phyloP scores from a whole-genome alignment of 2,888 invertebrate genomes.

The Pseudococcus viburni region DNA sequence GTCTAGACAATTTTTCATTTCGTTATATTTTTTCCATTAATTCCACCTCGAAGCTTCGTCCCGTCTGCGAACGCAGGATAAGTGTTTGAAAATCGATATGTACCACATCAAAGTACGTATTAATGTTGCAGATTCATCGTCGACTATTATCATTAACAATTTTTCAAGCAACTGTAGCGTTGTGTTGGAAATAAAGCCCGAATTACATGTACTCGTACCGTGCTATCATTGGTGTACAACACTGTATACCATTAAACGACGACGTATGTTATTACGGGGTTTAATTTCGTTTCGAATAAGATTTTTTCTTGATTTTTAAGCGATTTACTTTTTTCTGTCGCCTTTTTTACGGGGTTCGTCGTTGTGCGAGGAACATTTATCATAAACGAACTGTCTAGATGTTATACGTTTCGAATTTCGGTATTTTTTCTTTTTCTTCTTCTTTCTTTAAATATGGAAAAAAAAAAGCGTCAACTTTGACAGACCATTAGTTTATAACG shows the following conservation, averaged over 20 bases:
- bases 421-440: neutral
- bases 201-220: neutral
- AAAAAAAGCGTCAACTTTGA: slow-evolving; percentile 45
- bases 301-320: neutral
- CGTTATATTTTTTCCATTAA: slow-evolving; percentile 49
- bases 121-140: slow-evolving; percentile 37
- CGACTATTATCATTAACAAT: neutral
- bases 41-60: slow-evolving; percentile 26
- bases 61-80: neutral
- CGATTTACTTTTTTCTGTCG: neutral
- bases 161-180: neutral
- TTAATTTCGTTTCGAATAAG: slow-evolving; percentile 26
- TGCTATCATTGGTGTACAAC: neutral
- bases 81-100: slow-evolving; percentile 3
- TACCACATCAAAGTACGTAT: slow-evolving; percentile 9
- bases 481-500: slow-evolving; percentile 45
- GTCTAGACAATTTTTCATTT: slow-evolving; percentile 52
- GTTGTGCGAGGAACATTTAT: slow-evolving; percentile 25
- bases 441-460: slow-evolving; percentile 11
- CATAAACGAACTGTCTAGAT: slow-evolving; percentile 33
- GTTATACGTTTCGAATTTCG: slow-evolving; percentile 19
- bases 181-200: neutral
- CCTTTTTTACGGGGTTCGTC: neutral
- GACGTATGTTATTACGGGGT: neutral
- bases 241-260: neutral